These are phyloP conservation scores for Peromyscus melanophrys DNA, from an alignment of 2,797 vertebrate species.

Conservation along the genomic window DNA sequence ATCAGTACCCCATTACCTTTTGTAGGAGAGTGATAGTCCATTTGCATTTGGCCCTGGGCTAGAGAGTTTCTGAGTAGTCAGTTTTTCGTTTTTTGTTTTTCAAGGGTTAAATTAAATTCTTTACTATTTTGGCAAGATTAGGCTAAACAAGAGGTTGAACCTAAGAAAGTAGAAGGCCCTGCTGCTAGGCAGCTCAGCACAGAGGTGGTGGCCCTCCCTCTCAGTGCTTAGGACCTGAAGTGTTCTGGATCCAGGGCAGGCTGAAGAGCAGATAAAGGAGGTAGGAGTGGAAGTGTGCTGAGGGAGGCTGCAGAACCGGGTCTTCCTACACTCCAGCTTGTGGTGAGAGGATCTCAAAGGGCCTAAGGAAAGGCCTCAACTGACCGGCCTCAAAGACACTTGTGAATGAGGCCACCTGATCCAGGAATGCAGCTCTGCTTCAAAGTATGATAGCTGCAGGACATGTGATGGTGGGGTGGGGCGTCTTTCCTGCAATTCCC, in stretches of 20 bases:
- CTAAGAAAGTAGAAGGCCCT: background rate
- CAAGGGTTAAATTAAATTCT: slow-evolving; percentile 16
- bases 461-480: background rate
- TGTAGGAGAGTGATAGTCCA: background rate
- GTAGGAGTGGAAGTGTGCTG: background rate
- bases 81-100: background rate
- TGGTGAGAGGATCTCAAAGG: background rate
- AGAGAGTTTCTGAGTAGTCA: background rate
- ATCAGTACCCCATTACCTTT: slow-evolving; percentile 4
- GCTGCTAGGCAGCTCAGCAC: background rate
- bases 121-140: slow-evolving; percentile 28
- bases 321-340: background rate
- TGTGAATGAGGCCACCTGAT: background rate
- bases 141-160: background rate
- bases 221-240: background rate
- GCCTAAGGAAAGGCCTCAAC: background rate
- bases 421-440: background rate
- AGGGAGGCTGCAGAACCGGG: background rate
- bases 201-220: rapidly evolving
- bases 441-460: background rate
- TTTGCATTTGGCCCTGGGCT: background rate
- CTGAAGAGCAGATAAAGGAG: background rate
- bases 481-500: background rate
- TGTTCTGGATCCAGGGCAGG: background rate
- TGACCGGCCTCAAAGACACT: background rate